A percentile compares a stretch with the other conserved stretches of the same genome.
phyloP scores from a whole-genome alignment of 2,888 invertebrate species.

The Bugulina stolonifera region DNA sequence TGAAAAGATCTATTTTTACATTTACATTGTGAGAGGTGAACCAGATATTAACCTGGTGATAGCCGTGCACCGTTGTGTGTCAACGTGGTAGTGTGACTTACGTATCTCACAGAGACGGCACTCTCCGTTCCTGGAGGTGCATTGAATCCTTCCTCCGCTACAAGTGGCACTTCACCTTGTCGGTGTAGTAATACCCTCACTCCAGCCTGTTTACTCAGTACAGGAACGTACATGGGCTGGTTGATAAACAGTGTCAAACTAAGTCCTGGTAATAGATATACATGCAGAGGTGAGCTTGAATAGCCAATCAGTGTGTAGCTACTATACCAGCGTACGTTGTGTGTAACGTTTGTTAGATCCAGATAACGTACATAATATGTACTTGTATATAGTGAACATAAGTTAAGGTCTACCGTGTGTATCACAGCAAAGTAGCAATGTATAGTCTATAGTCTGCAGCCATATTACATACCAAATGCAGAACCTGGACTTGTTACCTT shows the following conservation, averaged over 20 bases:
- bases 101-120: conserved; percentile 10
- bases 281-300: too few relatives aligned
- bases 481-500: conserved; percentile 4
- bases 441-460: too few relatives aligned
- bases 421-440: background rate
- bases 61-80: too few relatives aligned
- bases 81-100: too few relatives aligned
- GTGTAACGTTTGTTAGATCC: too few relatives aligned
- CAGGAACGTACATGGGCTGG: conserved; percentile 13
- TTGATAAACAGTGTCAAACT: conserved; percentile 19
- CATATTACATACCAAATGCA: background rate
- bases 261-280: background rate
- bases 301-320: too few relatives aligned
- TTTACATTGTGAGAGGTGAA: too few relatives aligned
- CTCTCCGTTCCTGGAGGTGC: background rate
- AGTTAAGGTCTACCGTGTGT: background rate
- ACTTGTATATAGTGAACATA: background rate
- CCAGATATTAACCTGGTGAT: too few relatives aligned
- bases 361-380: too few relatives aligned
- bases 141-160: conserved; percentile 25
- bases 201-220: background rate
- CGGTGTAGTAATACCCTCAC: conserved; percentile 14
- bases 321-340: too few relatives aligned
- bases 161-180: conserved; percentile 14
- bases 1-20: too few relatives aligned